These are phyloP conservation scores for Xenopus laevis DNA, from an alignment of 2,113 vertebrate species.

Conservation along the genomic window DNA sequence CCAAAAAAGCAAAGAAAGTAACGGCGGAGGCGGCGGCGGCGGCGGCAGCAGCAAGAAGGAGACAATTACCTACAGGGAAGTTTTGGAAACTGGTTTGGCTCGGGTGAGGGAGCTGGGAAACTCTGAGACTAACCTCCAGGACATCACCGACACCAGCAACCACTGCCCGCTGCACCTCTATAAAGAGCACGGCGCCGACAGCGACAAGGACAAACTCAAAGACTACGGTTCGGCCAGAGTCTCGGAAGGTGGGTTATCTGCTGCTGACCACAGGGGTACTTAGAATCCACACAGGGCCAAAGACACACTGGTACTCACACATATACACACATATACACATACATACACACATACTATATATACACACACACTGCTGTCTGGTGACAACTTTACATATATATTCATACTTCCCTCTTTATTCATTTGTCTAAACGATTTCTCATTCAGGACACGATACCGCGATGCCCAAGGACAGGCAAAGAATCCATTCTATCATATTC, in stretches of 20 bases:
- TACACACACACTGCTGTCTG: too few relatives aligned
- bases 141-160: constrained; percentile 79
- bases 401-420: too few relatives aligned
- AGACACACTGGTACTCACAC: too few relatives aligned
- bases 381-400: too few relatives aligned
- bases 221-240: constrained; percentile 83
- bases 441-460: too few relatives aligned
- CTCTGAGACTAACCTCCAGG: constrained; percentile 84
- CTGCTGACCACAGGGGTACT: too few relatives aligned
- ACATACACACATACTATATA: too few relatives aligned
- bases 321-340: not conserved
- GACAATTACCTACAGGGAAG: constrained; percentile 93
- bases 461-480: too few relatives aligned
- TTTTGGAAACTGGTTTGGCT: constrained; percentile 95
- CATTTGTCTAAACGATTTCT: too few relatives aligned
- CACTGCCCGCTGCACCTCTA: constrained; percentile 89
- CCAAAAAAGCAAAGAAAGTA: constrained; percentile 90
- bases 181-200: constrained; percentile 83
- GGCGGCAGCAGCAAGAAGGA: constrained; percentile 79
- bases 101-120: constrained; percentile 86
- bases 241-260: constrained; percentile 76
- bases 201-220: constrained; percentile 91
- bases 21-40: constrained; percentile 44
- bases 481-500: too few relatives aligned
- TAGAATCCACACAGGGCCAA: too few relatives aligned